Evolutionary conservation across 1,140 invertebrate genomes (phyloP).

Genomic region (Platyura marginata): DNA sequence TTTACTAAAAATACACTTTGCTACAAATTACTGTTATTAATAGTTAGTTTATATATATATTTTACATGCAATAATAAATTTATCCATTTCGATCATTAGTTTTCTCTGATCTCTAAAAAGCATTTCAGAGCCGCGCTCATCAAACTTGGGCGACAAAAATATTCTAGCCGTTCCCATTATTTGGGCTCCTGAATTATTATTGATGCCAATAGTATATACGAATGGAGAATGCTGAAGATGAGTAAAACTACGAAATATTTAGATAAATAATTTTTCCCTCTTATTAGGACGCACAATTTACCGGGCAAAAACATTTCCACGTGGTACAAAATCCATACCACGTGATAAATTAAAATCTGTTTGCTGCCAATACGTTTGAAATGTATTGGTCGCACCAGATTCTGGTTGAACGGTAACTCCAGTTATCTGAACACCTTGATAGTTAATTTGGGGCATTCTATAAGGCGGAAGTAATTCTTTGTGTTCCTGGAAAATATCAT

Average conservation of each 20-base stretch:
- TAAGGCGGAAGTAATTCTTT: conserved; percentile 42
- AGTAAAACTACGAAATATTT: conserved; percentile 31
- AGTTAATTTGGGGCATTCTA: conserved; percentile 33
- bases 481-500: conserved; percentile 59
- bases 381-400: conserved; percentile 29
- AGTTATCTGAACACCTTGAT: conserved; percentile 36
- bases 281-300: too few relatives aligned
- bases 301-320: conserved; percentile 43
- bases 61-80: conserved; percentile 43
- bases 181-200: conserved; percentile 34
- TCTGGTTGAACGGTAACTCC: conserved; percentile 29
- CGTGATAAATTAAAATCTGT: conserved; percentile 52
- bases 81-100: conserved; percentile 61
- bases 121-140: conserved; percentile 44
- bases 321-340: conserved; percentile 55
- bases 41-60: conserved; percentile 6
- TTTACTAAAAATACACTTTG: conserved; percentile 28
- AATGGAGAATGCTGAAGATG: conserved; percentile 58
- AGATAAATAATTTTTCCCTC: background rate
- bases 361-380: conserved; percentile 54
- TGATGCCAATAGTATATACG: conserved; percentile 39
- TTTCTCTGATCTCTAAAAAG: conserved; percentile 41
- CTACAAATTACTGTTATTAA: too few relatives aligned
- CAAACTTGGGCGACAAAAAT: conserved; percentile 48
- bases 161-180: conserved; percentile 51